Evolutionary conservation across 2,797 vertebrate genomes (phyloP).

Genomic region (Arrhamphus sclerolepis): DNA sequence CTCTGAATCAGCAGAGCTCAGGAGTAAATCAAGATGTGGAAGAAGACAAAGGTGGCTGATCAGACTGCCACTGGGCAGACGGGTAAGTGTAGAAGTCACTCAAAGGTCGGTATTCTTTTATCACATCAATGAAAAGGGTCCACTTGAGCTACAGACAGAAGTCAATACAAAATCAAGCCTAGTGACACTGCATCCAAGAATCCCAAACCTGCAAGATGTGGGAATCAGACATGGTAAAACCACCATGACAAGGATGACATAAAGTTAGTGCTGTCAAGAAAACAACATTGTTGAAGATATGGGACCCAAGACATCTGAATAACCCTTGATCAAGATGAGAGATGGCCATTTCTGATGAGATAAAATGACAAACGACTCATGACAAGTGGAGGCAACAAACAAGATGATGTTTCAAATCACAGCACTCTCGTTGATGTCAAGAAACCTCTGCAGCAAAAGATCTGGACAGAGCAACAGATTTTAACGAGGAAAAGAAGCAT

Average conservation of each 20-base stretch:
- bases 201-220: constrained; percentile 12
- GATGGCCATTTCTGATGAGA: constrained; percentile 11
- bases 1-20: constrained; percentile 60
- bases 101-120: constrained; percentile 33
- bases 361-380: constrained; percentile 32
- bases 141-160: constrained; percentile 7
- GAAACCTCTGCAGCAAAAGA: constrained; percentile 7
- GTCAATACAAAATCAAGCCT: constrained; percentile 17
- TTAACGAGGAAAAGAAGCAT: constrained; percentile 5
- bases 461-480: neutral
- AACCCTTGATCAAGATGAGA: constrained; percentile 1
- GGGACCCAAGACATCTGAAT: constrained; percentile 11
- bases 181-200: constrained; percentile 8
- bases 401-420: constrained; percentile 13
- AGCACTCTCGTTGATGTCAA: constrained; percentile 8
- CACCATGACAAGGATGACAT: neutral
- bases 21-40: constrained; percentile 74
- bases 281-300: constrained; percentile 21
- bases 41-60: constrained; percentile 79
- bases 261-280: neutral
- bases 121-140: constrained; percentile 14
- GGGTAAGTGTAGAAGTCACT: constrained; percentile 72
- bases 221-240: constrained; percentile 6
- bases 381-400: constrained; percentile 4
- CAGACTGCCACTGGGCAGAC: constrained; percentile 79